Evolutionary conservation across 2,888 invertebrate genomes (phyloP), one percentile per base, ranked within the genome.

Genomic region (Buathra laborator): DNA sequence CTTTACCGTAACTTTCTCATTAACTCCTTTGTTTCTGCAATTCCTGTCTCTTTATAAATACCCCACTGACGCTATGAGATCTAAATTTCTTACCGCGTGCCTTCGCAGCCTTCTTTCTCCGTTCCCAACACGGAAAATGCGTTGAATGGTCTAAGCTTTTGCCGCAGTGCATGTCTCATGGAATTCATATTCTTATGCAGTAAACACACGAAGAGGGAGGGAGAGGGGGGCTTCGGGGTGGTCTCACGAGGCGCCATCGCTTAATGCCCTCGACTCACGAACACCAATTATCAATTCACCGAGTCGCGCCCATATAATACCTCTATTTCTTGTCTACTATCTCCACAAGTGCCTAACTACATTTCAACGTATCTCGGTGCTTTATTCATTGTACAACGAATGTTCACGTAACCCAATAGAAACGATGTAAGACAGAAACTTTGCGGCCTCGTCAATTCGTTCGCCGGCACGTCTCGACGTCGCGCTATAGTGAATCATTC

Each of bases 241-340:
- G 62, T 62, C 62, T 29, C 62, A 14, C 62, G 68, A 46, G 68
- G 43, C 75, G 48, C 37, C 68, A n/a, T 46, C 68, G 48, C 46
- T 75, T 62, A 46, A 72, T 67, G 66, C 53, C 64, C 66, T 66
- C 72, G 12, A 46, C 44, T 74, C 74, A 67, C 67, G 48, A 74
- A 59, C 81, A 24, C 12, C 59, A 71, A 81, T 81, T 71, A 76
- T 76, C 76, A 76, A 81, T 76, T 76, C 71, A 81, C 56, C 76
- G 70, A 70, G 62, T 70, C 68, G 62, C 64, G 64, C 74, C 68
- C 75, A 48, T 64, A 51, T 62, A 68, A 64, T 62, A 83, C 29
- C 74, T 62, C 62, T 29, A 66, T 46, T 62, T 37, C 37, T 37
- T 51, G 43, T 66, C 66, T 37, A 76, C 75, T 48, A 37, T 59